Evolutionary conservation across 2,797 vertebrate genomes (phyloP).

Genomic region (Sciurus carolinensis): DNA sequence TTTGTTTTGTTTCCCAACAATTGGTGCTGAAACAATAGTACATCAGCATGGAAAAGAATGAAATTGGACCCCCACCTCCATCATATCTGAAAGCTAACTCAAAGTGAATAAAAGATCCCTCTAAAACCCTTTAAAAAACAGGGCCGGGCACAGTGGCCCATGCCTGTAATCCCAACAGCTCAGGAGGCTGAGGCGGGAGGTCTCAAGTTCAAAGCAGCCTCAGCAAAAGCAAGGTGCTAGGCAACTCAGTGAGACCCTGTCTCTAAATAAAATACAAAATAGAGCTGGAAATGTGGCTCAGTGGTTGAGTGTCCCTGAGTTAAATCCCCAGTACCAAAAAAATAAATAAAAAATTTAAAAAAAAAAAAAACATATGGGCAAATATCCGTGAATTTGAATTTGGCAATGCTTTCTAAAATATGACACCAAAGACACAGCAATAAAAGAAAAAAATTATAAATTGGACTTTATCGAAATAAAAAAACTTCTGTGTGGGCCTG

Average conservation of each 20-base stretch:
- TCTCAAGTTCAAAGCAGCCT: too few species aligned
- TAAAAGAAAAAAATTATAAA: background rate
- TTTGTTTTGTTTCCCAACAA: background rate
- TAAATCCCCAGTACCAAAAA: too few species aligned
- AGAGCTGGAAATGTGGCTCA: too few species aligned
- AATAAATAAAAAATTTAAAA: too few species aligned
- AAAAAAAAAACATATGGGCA: background rate
- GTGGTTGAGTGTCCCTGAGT: too few species aligned
- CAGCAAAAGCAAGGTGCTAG: too few species aligned
- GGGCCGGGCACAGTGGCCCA: too few species aligned
- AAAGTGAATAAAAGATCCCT: background rate
- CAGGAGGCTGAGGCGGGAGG: too few species aligned
- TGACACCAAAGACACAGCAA: background rate
- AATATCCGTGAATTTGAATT: background rate
- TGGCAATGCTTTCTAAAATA: background rate
- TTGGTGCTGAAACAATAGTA: background rate
- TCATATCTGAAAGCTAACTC: background rate
- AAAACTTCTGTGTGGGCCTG: background rate
- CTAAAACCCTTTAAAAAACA: background rate
- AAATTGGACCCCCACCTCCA: background rate
- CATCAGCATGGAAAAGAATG: background rate
- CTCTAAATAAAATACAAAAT: too few species aligned
- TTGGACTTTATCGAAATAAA: background rate
- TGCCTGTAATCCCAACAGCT: too few species aligned
- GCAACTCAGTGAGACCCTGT: too few species aligned